Conservation (phyloP, 2,113 vertebrate species). For the Ammodytes marinus region DNA sequence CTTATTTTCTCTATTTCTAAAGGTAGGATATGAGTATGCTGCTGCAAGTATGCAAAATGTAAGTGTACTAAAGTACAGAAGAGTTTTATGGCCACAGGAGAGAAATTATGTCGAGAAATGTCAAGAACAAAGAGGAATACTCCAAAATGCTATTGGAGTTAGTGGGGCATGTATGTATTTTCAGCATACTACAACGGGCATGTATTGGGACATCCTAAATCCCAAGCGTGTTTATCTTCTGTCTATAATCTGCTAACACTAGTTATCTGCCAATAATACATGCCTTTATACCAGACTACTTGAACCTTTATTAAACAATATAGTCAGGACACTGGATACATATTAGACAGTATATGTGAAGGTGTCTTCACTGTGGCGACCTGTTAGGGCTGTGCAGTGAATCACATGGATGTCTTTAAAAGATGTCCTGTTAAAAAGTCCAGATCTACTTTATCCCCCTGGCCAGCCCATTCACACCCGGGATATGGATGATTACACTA, state of each 20-base stretch:
- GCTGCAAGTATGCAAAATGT: constrained; percentile 11
- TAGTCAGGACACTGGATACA: neutral
- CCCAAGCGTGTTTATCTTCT: neutral
- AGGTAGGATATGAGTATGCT: neutral
- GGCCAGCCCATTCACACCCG: neutral
- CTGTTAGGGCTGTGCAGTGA: neutral
- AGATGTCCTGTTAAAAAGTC: neutral
- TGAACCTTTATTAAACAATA: neutral
- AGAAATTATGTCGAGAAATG: too few relatives aligned
- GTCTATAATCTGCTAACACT: neutral
- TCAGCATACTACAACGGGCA: too few relatives aligned
- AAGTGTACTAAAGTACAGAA: neutral
- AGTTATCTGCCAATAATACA: neutral
- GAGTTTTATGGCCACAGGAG: too few relatives aligned
- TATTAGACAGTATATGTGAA: neutral
- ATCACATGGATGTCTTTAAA: neutral
- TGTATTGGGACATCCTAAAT: too few relatives aligned
- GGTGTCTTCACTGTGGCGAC: neutral
- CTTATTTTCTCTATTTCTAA: neutral
- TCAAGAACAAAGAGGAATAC: too few relatives aligned
- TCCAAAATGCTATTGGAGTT: too few relatives aligned
- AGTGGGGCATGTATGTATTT: too few relatives aligned
- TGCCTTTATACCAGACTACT: neutral
- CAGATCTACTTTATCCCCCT: neutral
- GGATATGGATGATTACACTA: constrained; percentile 6